A percentile compares a stretch with the other conserved stretches of the same genome.
Evolutionary conservation across 2,113 vertebrate genomes (phyloP).

Genomic region (Carassius gibelio): DNA sequence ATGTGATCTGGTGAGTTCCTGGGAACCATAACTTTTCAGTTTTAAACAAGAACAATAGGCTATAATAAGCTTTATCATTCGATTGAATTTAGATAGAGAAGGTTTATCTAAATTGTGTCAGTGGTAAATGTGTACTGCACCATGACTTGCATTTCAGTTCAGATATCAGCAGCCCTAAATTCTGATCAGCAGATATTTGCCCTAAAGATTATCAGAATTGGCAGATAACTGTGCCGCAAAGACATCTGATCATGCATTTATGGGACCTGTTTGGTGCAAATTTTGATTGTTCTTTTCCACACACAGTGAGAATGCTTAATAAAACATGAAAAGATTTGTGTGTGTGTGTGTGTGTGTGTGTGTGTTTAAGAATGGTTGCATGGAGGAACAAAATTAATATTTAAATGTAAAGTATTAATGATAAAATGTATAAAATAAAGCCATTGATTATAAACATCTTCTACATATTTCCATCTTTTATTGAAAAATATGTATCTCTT

Average conservation of each 20-base stretch:
- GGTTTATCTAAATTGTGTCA: neutral
- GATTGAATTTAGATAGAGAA: neutral
- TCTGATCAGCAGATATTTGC: neutral
- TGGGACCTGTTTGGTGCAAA: neutral
- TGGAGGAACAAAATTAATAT: no score
- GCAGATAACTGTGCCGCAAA: neutral
- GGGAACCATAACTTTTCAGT: neutral
- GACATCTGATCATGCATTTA: neutral
- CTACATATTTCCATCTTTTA: no score
- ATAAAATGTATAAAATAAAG: neutral
- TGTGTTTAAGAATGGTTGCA: no score
- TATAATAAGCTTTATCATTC: no score
- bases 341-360: no score
- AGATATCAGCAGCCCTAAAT: neutral
- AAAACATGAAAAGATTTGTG: neutral
- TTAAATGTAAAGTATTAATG: no score
- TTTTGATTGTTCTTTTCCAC: neutral
- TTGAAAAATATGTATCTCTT: no score
- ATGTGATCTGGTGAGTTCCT: neutral
- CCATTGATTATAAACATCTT: no score
- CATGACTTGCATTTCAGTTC: neutral
- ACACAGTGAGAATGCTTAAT: neutral
- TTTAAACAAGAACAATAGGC: no score
- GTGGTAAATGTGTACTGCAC: neutral
- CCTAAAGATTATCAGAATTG: neutral